Percentiles rank a stretch among this genome's conserved stretches.
Evolutionary conservation across 2,113 vertebrate genomes (phyloP).

Genomic region (Puffinus mauretanicus): DNA sequence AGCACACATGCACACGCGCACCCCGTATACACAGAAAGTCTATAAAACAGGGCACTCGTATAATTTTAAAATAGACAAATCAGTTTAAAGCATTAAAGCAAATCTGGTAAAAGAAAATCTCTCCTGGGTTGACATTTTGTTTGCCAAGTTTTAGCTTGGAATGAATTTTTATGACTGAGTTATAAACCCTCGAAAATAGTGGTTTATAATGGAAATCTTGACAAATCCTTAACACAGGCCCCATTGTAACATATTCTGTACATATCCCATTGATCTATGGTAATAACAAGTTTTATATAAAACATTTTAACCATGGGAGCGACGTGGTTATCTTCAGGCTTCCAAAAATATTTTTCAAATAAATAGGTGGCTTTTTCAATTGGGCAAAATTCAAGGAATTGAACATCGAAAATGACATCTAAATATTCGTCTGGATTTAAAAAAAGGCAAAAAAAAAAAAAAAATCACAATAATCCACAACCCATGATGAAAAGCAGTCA

Average conservation of each 20-base stretch:
- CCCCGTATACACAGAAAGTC: conserved; percentile 43
- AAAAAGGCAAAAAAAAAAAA: not conserved
- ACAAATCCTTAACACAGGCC: conserved; percentile 65
- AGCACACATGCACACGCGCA: not conserved
- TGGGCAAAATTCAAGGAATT: conserved; percentile 15
- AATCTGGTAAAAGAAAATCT: conserved; percentile 67
- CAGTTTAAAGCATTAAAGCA: conserved; percentile 65
- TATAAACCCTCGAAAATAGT: conserved; percentile 59
- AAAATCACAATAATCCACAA: conserved; percentile 13
- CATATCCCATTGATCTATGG: conserved; percentile 52
- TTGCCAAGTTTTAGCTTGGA: conserved; percentile 68
- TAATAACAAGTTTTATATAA: conserved; percentile 54
- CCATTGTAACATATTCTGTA: conserved; percentile 62
- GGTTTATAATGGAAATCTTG: conserved; percentile 72
- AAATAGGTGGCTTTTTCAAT: conserved; percentile 43
- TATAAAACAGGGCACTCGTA: conserved; percentile 60
- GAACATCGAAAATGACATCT: not conserved
- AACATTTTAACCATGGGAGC: conserved; percentile 41
- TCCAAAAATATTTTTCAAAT: conserved; percentile 56
- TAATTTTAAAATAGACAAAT: conserved; percentile 67
- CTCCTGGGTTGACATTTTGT: conserved; percentile 52
- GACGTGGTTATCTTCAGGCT: conserved; percentile 24
- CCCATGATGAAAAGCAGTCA: conserved; percentile 4
- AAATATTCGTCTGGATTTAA: not conserved
- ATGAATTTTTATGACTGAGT: conserved; percentile 61